A percentile compares a stretch with the other conserved stretches of the same genome.
phyloP scores from a whole-genome alignment of 2,888 invertebrate genomes.

The Drosophila setosimentum region DNA sequence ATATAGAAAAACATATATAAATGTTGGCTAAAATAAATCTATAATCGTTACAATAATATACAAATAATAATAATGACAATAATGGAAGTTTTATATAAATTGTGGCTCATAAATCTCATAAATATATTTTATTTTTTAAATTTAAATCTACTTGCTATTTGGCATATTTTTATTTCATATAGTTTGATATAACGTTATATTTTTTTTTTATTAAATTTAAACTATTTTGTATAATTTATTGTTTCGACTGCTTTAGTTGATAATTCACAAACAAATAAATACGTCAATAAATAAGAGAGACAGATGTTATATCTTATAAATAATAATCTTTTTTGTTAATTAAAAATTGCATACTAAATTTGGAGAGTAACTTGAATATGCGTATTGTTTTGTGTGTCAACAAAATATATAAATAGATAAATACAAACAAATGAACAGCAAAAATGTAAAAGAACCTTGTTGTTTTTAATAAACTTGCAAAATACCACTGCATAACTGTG shows the following conservation, averaged over 20 bases:
- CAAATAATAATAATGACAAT: slow-evolving; percentile 28
- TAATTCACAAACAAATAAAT: not conserved
- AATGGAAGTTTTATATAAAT: not conserved
- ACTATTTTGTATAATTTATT: no score
- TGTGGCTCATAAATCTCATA: not conserved
- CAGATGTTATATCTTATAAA: no score
- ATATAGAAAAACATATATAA: not conserved
- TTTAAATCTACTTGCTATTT: no score
- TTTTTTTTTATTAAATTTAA: not conserved
- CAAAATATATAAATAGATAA: not conserved
- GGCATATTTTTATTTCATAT: no score
- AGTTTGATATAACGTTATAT: not conserved
- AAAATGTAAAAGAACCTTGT: not conserved
- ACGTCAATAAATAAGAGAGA: not conserved
- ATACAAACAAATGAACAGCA: not conserved
- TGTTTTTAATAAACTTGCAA: slow-evolving; percentile 7
- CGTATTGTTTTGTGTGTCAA: not conserved
- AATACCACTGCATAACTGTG: slow-evolving; percentile 26
- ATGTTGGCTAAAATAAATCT: not conserved
- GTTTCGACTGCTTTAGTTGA: not conserved
- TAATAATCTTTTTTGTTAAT: no score
- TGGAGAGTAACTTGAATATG: not conserved
- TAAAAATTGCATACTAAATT: not conserved
- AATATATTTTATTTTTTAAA: not conserved
- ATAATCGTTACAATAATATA: not conserved